phyloP scores from a whole-genome alignment of 1,140 invertebrate genomes.

The Orussus abietinus region DNA sequence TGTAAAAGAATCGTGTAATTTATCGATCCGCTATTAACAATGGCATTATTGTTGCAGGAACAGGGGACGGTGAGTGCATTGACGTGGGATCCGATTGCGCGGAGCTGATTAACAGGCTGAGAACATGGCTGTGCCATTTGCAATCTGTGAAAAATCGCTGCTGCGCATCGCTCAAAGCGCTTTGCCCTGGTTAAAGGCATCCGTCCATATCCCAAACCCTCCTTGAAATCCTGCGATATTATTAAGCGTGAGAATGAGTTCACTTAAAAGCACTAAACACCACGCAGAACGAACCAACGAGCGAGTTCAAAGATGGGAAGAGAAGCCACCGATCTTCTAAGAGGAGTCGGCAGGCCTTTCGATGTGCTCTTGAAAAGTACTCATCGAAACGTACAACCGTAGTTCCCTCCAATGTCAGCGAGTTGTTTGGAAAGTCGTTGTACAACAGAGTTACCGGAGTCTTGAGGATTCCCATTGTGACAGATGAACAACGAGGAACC shows the following conservation, averaged over 20 bases:
- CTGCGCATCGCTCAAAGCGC: conserved; percentile 48
- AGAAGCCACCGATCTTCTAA: background rate
- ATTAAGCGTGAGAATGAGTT: background rate
- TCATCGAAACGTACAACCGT: background rate
- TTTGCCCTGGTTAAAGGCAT: conserved; percentile 34
- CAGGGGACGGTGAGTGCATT: conserved; percentile 49
- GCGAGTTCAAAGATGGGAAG: background rate
- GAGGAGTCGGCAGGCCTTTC: background rate
- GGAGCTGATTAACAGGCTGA: conserved; percentile 52
- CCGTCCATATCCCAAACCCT: background rate
- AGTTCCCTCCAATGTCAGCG: background rate
- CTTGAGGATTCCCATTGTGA: background rate
- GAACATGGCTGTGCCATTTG: conserved; percentile 54
- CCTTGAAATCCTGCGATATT: background rate
- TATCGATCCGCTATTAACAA: too few relatives aligned
- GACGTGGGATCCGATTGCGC: conserved; percentile 50
- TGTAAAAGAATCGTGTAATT: too few relatives aligned
- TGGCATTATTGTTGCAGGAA: conserved; percentile 30
- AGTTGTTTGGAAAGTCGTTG: background rate
- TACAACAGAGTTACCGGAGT: background rate
- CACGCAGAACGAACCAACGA: background rate
- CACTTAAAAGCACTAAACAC: background rate
- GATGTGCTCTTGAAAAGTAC: conserved; percentile 1
- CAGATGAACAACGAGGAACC: background rate
- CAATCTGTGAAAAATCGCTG: conserved; percentile 51